A percentile compares a stretch with the other conserved stretches of the same genome.
Evolutionary conservation across 2,888 invertebrate species (phyloP).

Genomic region (Platynereis dumerilii): DNA sequence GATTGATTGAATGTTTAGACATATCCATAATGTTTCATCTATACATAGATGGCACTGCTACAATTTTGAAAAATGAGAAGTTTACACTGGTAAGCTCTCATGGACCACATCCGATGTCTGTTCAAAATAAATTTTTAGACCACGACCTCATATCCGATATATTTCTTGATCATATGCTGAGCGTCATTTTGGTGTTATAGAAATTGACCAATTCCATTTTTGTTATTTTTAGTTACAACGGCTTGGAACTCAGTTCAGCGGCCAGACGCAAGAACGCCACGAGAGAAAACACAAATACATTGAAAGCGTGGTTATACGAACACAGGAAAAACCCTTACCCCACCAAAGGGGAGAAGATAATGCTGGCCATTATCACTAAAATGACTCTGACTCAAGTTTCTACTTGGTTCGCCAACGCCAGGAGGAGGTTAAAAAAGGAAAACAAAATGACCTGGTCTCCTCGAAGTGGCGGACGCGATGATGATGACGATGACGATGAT

Average conservation of each 20-base stretch:
- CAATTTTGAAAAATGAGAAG: too few relatives aligned
- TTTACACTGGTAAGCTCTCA: too few relatives aligned
- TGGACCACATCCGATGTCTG: too few relatives aligned
- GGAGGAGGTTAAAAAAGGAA: constrained; percentile 91
- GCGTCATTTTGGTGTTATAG: too few relatives aligned
- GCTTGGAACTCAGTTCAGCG: constrained; percentile 75
- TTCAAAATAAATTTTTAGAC: too few relatives aligned
- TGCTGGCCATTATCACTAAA: constrained; percentile 93
- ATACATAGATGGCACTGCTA: too few relatives aligned
- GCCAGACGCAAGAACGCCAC: constrained; percentile 97
- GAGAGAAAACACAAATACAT: constrained; percentile 93
- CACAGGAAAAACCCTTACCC: constrained; percentile 97
- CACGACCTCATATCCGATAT: too few relatives aligned
- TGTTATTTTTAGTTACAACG: constrained; percentile 44
- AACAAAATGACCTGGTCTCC: constrained; percentile 99
- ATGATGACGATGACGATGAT: constrained; percentile 58
- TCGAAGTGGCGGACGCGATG: constrained; percentile 70
- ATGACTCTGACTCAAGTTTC: constrained; percentile 92
- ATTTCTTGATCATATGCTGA: too few relatives aligned
- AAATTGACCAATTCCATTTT: too few relatives aligned
- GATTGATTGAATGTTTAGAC: too few relatives aligned
- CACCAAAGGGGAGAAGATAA: constrained; percentile 94
- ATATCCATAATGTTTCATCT: too few relatives aligned
- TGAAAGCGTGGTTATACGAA: constrained; percentile 97
- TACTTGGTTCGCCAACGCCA: constrained; percentile 96